These are phyloP conservation scores for Pyralis farinalis DNA, from an alignment of 2,888 invertebrate genomes.

Conservation along the genomic window DNA sequence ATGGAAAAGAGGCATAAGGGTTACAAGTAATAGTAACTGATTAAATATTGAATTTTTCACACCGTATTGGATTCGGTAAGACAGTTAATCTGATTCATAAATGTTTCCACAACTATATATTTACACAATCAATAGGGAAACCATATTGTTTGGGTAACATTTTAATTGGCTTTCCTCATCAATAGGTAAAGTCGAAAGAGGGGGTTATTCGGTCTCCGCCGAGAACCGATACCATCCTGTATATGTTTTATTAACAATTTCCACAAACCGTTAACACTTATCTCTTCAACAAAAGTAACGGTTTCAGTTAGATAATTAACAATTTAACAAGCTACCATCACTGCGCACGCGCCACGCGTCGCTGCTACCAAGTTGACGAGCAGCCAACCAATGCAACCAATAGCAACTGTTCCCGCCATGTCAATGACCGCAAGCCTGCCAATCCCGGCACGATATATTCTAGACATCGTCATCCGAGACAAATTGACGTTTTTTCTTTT, in stretches of 20 bases:
- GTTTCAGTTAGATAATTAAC: conserved; percentile 15
- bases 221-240: too few relatives aligned
- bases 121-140: too few relatives aligned
- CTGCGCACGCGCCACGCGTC: conserved; percentile 24
- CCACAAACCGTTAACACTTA: conserved; percentile 10
- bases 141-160: too few relatives aligned
- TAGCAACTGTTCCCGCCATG: conserved; percentile 35
- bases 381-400: conserved; percentile 31
- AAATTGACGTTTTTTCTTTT: conserved; percentile 55
- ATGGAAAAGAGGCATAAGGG: too few relatives aligned
- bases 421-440: conserved; percentile 59
- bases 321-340: conserved; percentile 16
- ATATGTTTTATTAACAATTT: conserved; percentile 4
- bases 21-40: too few relatives aligned
- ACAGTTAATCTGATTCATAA: too few relatives aligned
- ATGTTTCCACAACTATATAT: too few relatives aligned
- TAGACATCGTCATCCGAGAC: conserved; percentile 57
- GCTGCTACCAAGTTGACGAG: conserved; percentile 17
- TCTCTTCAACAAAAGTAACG: conserved; percentile 11
- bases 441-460: conserved; percentile 45
- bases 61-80: too few relatives aligned
- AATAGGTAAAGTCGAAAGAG: too few relatives aligned
- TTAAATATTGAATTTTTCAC: too few relatives aligned
- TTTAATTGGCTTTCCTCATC: too few relatives aligned
- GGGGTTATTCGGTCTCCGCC: too few relatives aligned